phyloP scores from a whole-genome alignment of 1,140 invertebrate genomes.

The Drosophila chauvacae region DNA sequence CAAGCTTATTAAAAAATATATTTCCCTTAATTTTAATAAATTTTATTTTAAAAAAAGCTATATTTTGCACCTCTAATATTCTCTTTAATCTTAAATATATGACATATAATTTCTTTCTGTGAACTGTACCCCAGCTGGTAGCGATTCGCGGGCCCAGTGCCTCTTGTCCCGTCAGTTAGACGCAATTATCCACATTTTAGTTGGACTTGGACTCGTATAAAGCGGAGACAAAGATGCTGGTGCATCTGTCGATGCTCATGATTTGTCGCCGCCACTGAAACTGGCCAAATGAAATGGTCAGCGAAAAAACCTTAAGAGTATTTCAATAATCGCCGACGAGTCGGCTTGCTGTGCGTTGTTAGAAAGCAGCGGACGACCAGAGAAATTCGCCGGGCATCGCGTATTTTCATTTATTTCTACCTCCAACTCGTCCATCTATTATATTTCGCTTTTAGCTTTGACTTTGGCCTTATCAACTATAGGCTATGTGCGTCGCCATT shows the following conservation, averaged over 20 bases:
- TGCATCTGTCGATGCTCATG: conserved; percentile 54
- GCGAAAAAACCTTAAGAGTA: conserved; percentile 71
- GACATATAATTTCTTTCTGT: conserved; percentile 6
- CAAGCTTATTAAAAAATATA: too few relatives aligned
- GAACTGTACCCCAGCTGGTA: conserved; percentile 4
- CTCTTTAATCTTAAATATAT: not conserved
- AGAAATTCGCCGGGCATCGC: conserved; percentile 62
- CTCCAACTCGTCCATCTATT: conserved; percentile 32
- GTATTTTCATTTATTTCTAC: conserved; percentile 41
- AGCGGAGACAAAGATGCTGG: conserved; percentile 51
- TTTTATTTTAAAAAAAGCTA: not conserved
- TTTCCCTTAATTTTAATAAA: not conserved
- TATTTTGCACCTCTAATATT: not conserved
- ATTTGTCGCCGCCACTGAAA: conserved; percentile 56
- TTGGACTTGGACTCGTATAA: conserved; percentile 21
- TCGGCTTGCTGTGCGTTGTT: conserved; percentile 60
- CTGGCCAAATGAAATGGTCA: conserved; percentile 49
- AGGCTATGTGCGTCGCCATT: conserved; percentile 57
- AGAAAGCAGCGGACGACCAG: conserved; percentile 62
- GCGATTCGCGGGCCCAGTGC: conserved; percentile 7
- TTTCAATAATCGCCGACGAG: conserved; percentile 70
- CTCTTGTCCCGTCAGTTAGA: conserved; percentile 49
- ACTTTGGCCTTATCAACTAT: conserved; percentile 65
- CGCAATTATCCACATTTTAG: conserved; percentile 77
- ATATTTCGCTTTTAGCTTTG: conserved; percentile 13